Evolutionary conservation across 1,140 invertebrate genomes (phyloP), one percentile per base, ranked within the genome.

Genomic region (Vanessa atalanta): DNA sequence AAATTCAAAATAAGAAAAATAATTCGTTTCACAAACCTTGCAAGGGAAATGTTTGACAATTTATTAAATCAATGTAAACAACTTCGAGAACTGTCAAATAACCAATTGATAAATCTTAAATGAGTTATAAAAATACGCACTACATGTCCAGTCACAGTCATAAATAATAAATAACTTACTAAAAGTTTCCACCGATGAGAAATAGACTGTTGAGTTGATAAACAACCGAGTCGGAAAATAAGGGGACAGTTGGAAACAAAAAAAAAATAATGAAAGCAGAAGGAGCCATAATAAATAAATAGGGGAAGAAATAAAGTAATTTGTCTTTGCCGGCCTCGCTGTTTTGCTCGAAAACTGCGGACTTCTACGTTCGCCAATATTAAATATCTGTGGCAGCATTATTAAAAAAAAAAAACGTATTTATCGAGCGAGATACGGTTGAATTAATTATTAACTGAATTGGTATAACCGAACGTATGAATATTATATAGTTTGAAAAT

Each of bases 261-360:
- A 85, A 20, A 53, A 57, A 85, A 82, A 83, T 84, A 83, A 81
- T 81, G 80, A 83, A 84, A 84, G 74, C 81, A 79, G 65, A 80
- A 82, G 79, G 80, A 81, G 77, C 70, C 74, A 77, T 79, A 79
- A 86, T 86, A 87, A 88, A 88, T 87, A 87, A 86, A 86, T 87
- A 83, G 82, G 80, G 79, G 76, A 79, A 82, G 81, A 83, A 82
- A 86, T 87, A 87, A 87, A 86, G 84, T 83, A 87, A 88, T 88
- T 88, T 88, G 87, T 88, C 87, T 87, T 84, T 81, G 83, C 78
- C 79, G 75, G 79, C 66, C 80, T 73, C 84, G 79, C 74, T 79
- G 80, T 69, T 43, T 70, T 50, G 43, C 61, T 20, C 66, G 67
- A 50, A 73, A 70, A 70, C 75, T 80, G 43, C 3, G 76, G 76